Evolutionary conservation across 2,113 vertebrate species (phyloP), one percentile per base, ranked within the genome.

Genomic region (Micronycteris hirsuta): DNA sequence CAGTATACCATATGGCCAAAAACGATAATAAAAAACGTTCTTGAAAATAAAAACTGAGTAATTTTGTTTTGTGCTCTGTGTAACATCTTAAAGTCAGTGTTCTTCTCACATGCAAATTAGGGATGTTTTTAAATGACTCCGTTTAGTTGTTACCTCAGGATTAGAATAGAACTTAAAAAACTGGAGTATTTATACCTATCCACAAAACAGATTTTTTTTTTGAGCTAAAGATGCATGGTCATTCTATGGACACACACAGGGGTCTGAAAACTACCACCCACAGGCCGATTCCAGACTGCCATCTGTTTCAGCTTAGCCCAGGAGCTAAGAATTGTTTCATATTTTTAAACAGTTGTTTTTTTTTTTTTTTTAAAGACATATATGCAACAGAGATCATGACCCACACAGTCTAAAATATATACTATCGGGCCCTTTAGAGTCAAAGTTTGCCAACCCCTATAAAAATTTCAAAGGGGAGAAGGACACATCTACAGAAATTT

Each of bases 351-450:
- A 54, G 14, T 41, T 76, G 11, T 5, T 43, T 12, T 43, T 41
- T 52, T 16, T 16, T 2, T 54, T 54, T 49, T 54, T 54, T 20
- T 20, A 54, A 54, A 54, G 20, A 56, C 17, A 71, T 4, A 70
- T 6, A 61, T 74, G 70, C 38, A 92, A 54, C 15, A 91, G 45
- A 83, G 58, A 73, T 26, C 20, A 26, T 86, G 45, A 68, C 36
- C 22, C 63, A 93, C n/a, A 90, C 91, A 90, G 28, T 24, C 54
- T 81, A 84, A 91, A 82, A 58, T 61, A 89, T 86, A 88, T 91
- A 93, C 61, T 89, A 54, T 73, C 47, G 83, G 47, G 10, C 5
- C 41, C 47, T 78, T 94, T 80, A 76, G 6, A 45, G 47, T 31
- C 36, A 80, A 71, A 11, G 36, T 88, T 36, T 78, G 38, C 17